Conservation (phyloP, 2,113 vertebrate genomes). For the Ammodramus savannarum region DNA sequence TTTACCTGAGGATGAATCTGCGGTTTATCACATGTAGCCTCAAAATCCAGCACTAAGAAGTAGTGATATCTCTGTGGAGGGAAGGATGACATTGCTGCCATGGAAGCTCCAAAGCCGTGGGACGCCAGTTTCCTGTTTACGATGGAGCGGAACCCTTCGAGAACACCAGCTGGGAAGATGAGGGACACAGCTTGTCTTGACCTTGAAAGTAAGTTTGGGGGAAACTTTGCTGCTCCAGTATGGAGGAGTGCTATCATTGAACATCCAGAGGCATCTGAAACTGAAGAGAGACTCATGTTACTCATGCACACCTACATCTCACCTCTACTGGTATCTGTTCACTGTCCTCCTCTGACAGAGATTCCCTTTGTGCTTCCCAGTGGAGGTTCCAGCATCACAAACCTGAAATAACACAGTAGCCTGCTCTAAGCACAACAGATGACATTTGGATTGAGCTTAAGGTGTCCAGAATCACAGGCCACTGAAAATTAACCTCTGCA, state of each 20-base stretch:
- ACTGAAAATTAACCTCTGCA: slow-evolving; percentile 18
- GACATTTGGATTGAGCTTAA: background rate
- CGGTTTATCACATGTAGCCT: slow-evolving; percentile 84
- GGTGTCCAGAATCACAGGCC: background rate
- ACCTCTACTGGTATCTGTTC: background rate
- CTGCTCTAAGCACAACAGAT: background rate
- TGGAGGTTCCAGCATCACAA: background rate
- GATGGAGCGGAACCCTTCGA: slow-evolving; percentile 73
- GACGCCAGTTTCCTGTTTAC: slow-evolving; percentile 82
- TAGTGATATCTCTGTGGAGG: slow-evolving; percentile 86
- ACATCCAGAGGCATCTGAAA: slow-evolving; percentile 82
- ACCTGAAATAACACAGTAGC: background rate
- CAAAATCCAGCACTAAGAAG: slow-evolving; percentile 88
- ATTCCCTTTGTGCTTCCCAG: background rate
- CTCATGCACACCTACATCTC: background rate
- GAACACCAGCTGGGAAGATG: slow-evolving; percentile 60
- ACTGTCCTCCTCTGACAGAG: background rate
- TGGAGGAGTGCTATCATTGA: slow-evolving; percentile 78
- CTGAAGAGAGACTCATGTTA: slow-evolving; percentile 71
- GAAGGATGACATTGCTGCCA: slow-evolving; percentile 84
- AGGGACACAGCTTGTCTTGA: slow-evolving; percentile 70
- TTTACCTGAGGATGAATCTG: slow-evolving; percentile 86
- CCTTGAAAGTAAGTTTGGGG: slow-evolving; percentile 73
- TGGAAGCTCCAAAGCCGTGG: slow-evolving; percentile 81
- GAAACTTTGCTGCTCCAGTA: slow-evolving; percentile 78